Evolutionary conservation across 2,113 vertebrate genomes (phyloP), one percentile per base, ranked within the genome.

Genomic region (Hirundichthys speculiger): DNA sequence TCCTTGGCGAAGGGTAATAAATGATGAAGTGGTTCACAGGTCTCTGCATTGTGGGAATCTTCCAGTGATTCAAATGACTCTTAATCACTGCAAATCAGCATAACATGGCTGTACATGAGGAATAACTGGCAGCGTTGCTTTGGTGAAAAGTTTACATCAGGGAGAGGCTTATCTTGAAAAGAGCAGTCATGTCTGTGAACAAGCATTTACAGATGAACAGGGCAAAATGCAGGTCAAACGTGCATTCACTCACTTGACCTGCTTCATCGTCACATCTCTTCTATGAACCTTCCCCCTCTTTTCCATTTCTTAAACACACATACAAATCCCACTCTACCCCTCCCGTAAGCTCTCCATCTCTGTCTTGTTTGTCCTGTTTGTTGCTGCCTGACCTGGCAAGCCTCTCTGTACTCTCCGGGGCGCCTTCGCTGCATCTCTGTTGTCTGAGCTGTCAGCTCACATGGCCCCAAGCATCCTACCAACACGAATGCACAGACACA

Each of bases 351-450:
- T 53, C 65, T 73, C 63, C 60, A 42, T 86, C 79, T 83, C 70
- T 86, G 85, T 86, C 82, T 86, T 86, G 80, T 88, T 90, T 86
- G 82, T 86, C 72, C 80, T 82, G 84, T 88, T 88, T 86, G 79
- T 88, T 79, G 82, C 75, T 76, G 73, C 76, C 71, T 79, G 80
- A 73, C 85, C 83, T 60, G 53, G 68, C 55, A 64, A 67, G 59
- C 75, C 77, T 78, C 75, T 53, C 65, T 78, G 47, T 67, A 51
- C 75, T 89, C 84, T 83, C 77, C 46, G 21, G 79, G 76, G 82
- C 82, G 75, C 73, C 80, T 25, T 20, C 38, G 52, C 69, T 80
- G 68, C 82, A 73, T 85, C 85, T 83, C 88, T 89, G 83, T 83
- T 86, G 85, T 83, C 73, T 75, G 83, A 83, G 82, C 83, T 88